phyloP scores from a whole-genome alignment of 2,797 vertebrate genomes.

The Triplophysa yarkandensis region DNA sequence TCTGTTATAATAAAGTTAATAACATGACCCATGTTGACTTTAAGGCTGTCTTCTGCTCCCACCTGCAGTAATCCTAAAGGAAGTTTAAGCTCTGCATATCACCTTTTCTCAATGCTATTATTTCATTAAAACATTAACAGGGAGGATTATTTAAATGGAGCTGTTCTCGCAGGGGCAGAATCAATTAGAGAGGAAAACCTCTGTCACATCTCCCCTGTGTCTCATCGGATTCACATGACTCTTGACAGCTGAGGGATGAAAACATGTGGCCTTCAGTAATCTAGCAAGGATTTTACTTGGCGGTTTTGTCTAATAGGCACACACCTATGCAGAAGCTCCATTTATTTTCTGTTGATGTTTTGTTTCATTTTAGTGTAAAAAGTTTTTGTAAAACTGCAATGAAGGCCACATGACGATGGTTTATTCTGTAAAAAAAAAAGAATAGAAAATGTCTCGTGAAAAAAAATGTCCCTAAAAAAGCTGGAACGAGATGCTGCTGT shows the following conservation, averaged over 20 bases:
- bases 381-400: background rate
- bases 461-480: too few species aligned
- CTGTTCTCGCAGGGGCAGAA: constrained; percentile 15
- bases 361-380: constrained; percentile 3
- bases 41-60: constrained; percentile 12
- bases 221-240: constrained; percentile 26
- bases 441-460: too few species aligned
- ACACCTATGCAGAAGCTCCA: constrained; percentile 12
- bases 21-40: background rate
- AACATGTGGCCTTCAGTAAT: constrained; percentile 32
- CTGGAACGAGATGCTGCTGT: too few species aligned
- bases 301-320: background rate
- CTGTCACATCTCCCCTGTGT: constrained; percentile 37
- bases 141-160: constrained; percentile 26
- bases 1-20: background rate
- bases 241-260: constrained; percentile 27
- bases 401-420: background rate
- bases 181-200: constrained; percentile 40
- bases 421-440: background rate
- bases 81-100: background rate
- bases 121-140: constrained; percentile 53
- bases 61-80: background rate
- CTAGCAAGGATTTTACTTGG: constrained; percentile 11
- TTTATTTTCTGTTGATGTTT: background rate
- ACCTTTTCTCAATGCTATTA: constrained; percentile 13